Conservation (phyloP, 2,888 invertebrate species). For the Drosophila engyochracea region DNA sequence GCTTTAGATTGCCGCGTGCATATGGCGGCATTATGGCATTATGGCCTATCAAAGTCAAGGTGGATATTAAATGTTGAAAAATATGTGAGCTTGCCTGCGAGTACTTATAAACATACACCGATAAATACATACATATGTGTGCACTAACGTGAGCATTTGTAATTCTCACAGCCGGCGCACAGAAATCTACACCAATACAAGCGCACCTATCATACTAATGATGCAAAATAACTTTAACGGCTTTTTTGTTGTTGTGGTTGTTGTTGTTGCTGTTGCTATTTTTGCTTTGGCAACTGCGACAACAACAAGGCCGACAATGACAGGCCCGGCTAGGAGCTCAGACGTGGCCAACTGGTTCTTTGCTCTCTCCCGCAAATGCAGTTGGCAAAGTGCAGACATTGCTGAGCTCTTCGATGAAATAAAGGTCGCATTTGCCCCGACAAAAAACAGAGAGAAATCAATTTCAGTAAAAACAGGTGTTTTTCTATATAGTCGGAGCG, state of each 20-base stretch:
- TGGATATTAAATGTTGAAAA: slow-evolving; percentile 74
- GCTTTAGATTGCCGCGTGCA: slow-evolving; percentile 44
- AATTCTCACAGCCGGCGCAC: slow-evolving; percentile 72
- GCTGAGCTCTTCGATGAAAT: slow-evolving; percentile 54
- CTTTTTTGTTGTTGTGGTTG: slow-evolving; percentile 43
- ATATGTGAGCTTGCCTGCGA: slow-evolving; percentile 59
- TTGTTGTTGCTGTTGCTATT: slow-evolving; percentile 19
- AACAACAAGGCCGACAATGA: slow-evolving; percentile 50
- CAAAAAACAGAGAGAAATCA: slow-evolving; percentile 33
- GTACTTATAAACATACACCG: slow-evolving; percentile 5
- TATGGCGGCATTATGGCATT: slow-evolving; percentile 66
- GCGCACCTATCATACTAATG: slow-evolving; percentile 80
- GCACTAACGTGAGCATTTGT: slow-evolving; percentile 60
- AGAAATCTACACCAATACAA: slow-evolving; percentile 74
- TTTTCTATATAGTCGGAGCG: slow-evolving; percentile 38
- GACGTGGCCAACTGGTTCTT: slow-evolving; percentile 69
- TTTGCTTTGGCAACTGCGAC: slow-evolving; percentile 38
- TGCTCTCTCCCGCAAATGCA: slow-evolving; percentile 67
- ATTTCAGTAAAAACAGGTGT: slow-evolving; percentile 65
- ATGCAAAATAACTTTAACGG: slow-evolving; percentile 84
- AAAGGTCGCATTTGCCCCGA: slow-evolving; percentile 66
- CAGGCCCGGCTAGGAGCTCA: slow-evolving; percentile 42
- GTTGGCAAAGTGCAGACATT: slow-evolving; percentile 68
- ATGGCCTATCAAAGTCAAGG: slow-evolving; percentile 80
- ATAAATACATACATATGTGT: slow-evolving; percentile 4